Percentiles rank a stretch among this genome's conserved stretches.
phyloP scores from a whole-genome alignment of 2,113 vertebrate genomes.

The Lathamus discolor region DNA sequence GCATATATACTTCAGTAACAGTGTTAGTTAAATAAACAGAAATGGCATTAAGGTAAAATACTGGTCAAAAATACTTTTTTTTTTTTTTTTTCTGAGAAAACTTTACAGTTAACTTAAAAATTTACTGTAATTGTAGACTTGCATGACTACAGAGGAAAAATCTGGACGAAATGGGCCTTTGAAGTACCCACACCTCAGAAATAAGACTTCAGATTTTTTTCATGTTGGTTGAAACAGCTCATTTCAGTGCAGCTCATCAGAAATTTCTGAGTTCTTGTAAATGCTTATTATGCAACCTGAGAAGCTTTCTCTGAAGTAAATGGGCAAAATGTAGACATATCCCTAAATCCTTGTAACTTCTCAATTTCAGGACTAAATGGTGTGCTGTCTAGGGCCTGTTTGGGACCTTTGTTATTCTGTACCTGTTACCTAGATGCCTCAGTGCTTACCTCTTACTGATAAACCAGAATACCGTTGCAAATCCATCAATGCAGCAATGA shows the following conservation, averaged over 20 bases:
- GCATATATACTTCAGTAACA: background rate
- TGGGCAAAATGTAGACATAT: background rate
- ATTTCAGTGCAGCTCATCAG: background rate
- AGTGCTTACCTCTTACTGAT: background rate
- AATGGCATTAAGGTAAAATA: background rate
- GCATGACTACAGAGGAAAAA: background rate
- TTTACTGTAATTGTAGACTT: background rate
- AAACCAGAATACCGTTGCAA: background rate
- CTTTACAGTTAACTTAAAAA: background rate
- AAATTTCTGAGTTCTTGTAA: background rate
- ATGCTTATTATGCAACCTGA: background rate
- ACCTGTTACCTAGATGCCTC: background rate
- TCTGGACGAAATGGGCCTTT: background rate
- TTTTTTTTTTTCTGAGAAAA: background rate
- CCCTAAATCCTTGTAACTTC: background rate
- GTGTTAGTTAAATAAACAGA: background rate
- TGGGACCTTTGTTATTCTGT: background rate
- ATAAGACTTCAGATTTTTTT: background rate
- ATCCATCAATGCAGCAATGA: background rate
- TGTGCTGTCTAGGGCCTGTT: background rate
- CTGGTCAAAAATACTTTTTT: background rate
- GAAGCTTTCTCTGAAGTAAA: background rate
- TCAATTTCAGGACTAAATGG: background rate
- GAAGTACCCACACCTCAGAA: background rate
- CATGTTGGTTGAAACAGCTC: background rate